A percentile compares a stretch with the other conserved stretches of the same genome.
These are phyloP conservation scores for Vicugna pacos DNA, from an alignment of 2,113 vertebrate species.

Conservation along the genomic window DNA sequence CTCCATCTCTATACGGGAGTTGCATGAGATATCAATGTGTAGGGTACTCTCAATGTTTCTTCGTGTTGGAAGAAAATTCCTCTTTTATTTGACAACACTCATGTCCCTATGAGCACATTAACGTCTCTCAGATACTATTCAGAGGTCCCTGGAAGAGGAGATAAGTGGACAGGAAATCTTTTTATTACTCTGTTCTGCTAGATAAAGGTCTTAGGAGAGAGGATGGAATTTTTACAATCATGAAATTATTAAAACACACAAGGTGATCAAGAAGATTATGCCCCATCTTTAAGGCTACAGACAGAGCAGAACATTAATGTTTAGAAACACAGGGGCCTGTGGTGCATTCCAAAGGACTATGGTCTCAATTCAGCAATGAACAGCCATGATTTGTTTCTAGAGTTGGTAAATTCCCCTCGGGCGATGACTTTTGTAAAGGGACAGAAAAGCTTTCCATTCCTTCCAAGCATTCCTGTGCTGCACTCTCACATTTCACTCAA, in stretches of 20 bases:
- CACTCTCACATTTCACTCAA: slow-evolving; percentile 47
- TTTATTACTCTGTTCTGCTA: background rate
- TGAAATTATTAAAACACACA: slow-evolving; percentile 2
- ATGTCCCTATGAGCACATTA: background rate
- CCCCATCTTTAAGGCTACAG: background rate
- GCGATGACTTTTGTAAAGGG: slow-evolving; percentile 26
- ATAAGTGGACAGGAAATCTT: background rate
- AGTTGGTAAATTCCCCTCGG: slow-evolving; percentile 34
- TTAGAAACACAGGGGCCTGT: slow-evolving; percentile 1
- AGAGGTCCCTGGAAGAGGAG: background rate
- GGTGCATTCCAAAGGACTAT: slow-evolving; percentile 22
- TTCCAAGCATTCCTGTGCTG: slow-evolving; percentile 50
- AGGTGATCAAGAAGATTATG: slow-evolving; percentile 4
- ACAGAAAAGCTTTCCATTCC: slow-evolving; percentile 46
- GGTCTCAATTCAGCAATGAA: slow-evolving; percentile 40
- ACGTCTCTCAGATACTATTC: background rate
- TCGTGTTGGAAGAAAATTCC: background rate
- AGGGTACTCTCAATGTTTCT: background rate
- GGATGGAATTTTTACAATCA: background rate
- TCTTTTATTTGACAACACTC: background rate
- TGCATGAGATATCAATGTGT: background rate
- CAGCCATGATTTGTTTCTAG: slow-evolving; percentile 35
- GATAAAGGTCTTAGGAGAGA: slow-evolving; percentile 21
- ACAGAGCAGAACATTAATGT: background rate
- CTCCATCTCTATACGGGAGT: background rate